Evolutionary conservation across 2,888 invertebrate species (phyloP), one percentile per base, ranked within the genome.

Genomic region (Onthophagus sagittarius): DNA sequence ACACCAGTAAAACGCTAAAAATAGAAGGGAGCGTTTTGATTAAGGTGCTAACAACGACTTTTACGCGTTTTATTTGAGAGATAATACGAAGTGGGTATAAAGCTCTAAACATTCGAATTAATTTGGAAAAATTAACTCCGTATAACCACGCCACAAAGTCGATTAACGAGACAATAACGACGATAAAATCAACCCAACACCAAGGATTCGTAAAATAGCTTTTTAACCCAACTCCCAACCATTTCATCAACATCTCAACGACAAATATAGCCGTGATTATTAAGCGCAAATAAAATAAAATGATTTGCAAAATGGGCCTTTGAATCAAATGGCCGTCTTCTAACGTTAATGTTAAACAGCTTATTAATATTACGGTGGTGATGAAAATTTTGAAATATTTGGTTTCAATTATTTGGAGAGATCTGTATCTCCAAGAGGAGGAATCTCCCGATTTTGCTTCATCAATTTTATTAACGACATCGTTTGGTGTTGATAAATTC

Each of bases 51-150:
- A 99, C 98, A 85, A 99, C 99, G 87, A 98, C 98, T 93, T 97
- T 95, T 98, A 98, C 98, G 89, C 98, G 98, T 91, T 98, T 98
- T 97, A 98, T 98, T 88, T 98, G 92, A 88, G 98, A 98, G 94
- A 98, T 96, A 87, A 98, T 98, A 89, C 98, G 93, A 87, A 98
- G 92, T 85, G 98, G 98, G 87, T 98, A 92, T 87, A 98, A 92
- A 86, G 98, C 98, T 89, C 98, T 93, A 86, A 98, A 92, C 84
- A 98, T 98, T 92, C 98, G 90, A 96, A 98, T 97, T 85, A 98
- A 97, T 93, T 97, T 97, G 92, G 98, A 97, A 88, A 98, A 97
- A 90, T 97, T 96, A 90, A 98, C 96, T 87, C 96, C 96, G n/a
- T n/a, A n/a, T n/a, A n/a, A 86, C 95, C 95, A 88, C 96, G 96